Base-by-base conservation (phyloP, 2,888 invertebrate species). In the Ennomos erosarius region DNA sequence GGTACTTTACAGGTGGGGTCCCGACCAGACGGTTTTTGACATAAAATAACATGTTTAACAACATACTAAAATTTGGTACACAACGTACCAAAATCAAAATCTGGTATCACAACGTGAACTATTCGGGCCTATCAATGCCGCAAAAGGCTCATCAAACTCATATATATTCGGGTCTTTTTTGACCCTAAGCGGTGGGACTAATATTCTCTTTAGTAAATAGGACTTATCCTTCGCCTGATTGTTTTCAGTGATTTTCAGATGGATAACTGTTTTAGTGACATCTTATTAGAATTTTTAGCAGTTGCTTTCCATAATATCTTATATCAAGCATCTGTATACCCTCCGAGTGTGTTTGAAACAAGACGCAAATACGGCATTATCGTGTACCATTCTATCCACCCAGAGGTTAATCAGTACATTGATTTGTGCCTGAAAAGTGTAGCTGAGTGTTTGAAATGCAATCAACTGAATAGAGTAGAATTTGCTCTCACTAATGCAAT, bases 281-380 rank as follows among this genome's bases (percentile, higher is more conserved):
- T 95, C 51, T 81, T 94, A n/a, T 71, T 94, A 54, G 95, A 96
- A 83, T 95, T 95, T 78, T 78, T 96, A 33, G 94, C 94, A 73
- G 93, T 95, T 26, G 93, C 94, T 0, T 93, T 95, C 61, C 94
- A 96, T 72, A 93, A 88, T 55, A 93, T 96, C 55, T 74, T 96
- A 6, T 94, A 93, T 71, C 83, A 90, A 55, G 79, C 94, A 53
- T 93, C 94, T 66, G 80, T 96, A 43, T 96, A 96, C 79, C 95
- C 96, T 1, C 85, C 88, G 57, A 93, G 92, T 70, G 93, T 95
- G 69, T 96, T 95, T 78, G 91, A 90, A 59, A 87, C 85, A 10
- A 93, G 93, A 74, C 94, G 93, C 72, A 94, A 95, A 68, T 96
- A 95, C 75, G 94, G 93, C 46, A 85, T 93, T 8, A 91, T 93